Conservation (phyloP, 2,797 vertebrate species). For the Platyrinchus mystaceus region DNA sequence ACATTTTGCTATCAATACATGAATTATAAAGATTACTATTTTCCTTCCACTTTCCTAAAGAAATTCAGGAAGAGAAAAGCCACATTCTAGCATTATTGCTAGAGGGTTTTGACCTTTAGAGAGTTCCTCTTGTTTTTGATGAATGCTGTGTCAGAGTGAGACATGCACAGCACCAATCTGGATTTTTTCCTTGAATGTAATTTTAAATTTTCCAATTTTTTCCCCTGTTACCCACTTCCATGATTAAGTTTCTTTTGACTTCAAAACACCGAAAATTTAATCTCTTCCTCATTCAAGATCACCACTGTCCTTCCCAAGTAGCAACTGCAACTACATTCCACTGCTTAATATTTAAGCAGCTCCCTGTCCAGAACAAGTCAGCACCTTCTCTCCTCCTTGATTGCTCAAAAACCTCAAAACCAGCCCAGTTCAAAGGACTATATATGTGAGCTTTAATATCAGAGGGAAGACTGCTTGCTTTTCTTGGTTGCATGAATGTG, state of each 20-base stretch:
- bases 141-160: background rate
- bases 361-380: background rate
- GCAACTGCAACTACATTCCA: background rate
- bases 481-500: background rate
- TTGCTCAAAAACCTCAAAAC: background rate
- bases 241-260: background rate
- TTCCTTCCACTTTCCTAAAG: background rate
- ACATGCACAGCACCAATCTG: background rate
- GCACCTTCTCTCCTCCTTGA: background rate
- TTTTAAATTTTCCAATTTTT: background rate
- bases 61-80: background rate
- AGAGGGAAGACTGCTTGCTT: background rate
- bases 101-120: background rate
- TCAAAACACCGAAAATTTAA: background rate
- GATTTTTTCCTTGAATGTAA: background rate
- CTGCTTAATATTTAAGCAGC: background rate
- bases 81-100: background rate
- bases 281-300: background rate
- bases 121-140: background rate
- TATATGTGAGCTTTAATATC: background rate
- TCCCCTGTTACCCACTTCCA: background rate
- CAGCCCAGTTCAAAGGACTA: background rate
- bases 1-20: background rate
- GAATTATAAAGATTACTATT: background rate
- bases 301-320: background rate